These are phyloP conservation scores for Mesorhabditis sp. DNA, from an alignment of 2,888 invertebrate species.

Conservation along the genomic window DNA sequence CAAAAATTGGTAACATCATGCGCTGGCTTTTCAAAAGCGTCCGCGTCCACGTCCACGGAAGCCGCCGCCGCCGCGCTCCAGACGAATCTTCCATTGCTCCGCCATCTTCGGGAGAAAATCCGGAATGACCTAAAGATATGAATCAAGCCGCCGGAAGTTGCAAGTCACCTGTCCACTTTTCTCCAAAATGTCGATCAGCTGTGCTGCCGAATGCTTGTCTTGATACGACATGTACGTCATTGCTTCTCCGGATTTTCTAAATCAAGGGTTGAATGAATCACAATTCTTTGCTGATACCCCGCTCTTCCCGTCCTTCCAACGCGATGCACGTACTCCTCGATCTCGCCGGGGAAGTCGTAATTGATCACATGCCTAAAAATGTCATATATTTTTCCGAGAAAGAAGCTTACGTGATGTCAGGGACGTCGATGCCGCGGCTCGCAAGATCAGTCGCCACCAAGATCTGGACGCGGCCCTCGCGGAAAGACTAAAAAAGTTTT, in stretches of 20 bases:
- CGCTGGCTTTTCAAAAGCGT: neutral
- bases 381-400: neutral
- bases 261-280: slow-evolving; percentile 9
- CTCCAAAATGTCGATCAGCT: slow-evolving; percentile 78
- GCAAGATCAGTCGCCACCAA: slow-evolving; percentile 92
- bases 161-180: slow-evolving; percentile 72
- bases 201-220: slow-evolving; percentile 79
- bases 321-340: slow-evolving; percentile 91
- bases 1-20: neutral
- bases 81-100: neutral
- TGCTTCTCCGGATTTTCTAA: slow-evolving; percentile 72
- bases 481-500: slow-evolving; percentile 67
- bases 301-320: slow-evolving; percentile 93
- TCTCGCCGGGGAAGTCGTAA: slow-evolving; percentile 85
- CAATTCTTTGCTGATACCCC: slow-evolving; percentile 63
- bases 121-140: neutral
- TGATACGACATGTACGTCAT: slow-evolving; percentile 74
- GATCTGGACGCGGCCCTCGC: slow-evolving; percentile 74
- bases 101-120: neutral
- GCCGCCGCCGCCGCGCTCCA: neutral
- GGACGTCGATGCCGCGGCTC: slow-evolving; percentile 82
- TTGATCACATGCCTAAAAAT: slow-evolving; percentile 77
- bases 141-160: slow-evolving; percentile 7
- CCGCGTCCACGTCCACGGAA: neutral
- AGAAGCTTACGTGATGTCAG: slow-evolving; percentile 59